A percentile compares a stretch with the other conserved stretches of the same genome.
phyloP scores from a whole-genome alignment of 2,113 vertebrate genomes.

The Hyperopisus bebe region DNA sequence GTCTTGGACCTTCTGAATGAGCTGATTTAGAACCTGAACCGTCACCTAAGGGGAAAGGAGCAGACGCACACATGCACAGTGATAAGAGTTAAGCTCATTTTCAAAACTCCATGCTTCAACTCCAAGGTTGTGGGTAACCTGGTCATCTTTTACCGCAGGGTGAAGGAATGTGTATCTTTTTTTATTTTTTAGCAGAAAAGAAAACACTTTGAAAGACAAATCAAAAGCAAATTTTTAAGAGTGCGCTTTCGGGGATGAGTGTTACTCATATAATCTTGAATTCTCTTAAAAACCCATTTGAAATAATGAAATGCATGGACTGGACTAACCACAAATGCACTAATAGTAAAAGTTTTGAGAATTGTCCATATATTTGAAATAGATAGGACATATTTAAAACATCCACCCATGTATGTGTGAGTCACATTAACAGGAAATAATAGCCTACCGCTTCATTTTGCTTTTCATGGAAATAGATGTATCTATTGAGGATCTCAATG shows the following conservation, averaged over 20 bases:
- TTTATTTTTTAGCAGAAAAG: background rate
- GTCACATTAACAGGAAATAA: background rate
- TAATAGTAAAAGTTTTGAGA: background rate
- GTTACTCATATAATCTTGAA: background rate
- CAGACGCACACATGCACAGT: background rate
- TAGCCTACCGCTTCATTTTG: conserved; percentile 87
- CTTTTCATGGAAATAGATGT: conserved; percentile 96
- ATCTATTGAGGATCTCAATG: conserved; percentile 98
- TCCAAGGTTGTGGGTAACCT: background rate
- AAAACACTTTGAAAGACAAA: background rate
- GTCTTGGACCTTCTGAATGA: conserved; percentile 97
- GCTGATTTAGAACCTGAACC: conserved; percentile 94
- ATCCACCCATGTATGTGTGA: background rate
- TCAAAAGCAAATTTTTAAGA: background rate
- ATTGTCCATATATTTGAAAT: background rate
- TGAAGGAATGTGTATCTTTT: background rate
- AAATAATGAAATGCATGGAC: background rate
- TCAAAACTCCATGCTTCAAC: background rate
- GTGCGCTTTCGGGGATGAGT: background rate
- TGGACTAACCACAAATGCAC: background rate
- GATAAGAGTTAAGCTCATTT: background rate
- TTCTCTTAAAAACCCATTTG: background rate
- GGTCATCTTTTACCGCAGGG: background rate
- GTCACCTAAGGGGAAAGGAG: conserved; percentile 69
- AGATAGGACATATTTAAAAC: background rate